A percentile compares a stretch with the other conserved stretches of the same genome.
These are phyloP conservation scores for Agriopis aurantiaria DNA, from an alignment of 2,888 invertebrate species.

Conservation along the genomic window DNA sequence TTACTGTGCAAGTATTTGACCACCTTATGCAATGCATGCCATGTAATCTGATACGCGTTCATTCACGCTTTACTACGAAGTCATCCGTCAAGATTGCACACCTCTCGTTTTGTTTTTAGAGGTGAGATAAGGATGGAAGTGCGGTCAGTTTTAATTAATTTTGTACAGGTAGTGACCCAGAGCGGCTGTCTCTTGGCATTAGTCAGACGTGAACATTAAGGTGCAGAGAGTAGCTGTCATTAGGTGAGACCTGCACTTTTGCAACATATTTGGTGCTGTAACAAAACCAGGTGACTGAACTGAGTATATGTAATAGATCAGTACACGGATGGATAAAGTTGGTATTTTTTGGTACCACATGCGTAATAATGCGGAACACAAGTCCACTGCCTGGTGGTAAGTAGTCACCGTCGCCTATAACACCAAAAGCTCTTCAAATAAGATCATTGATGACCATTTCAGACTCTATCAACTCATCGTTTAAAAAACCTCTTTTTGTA, in stretches of 20 bases:
- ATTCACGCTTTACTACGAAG: conserved; percentile 33
- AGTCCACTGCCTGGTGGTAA: too few relatives aligned
- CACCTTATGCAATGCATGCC: conserved; percentile 63
- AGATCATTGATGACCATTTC: neutral
- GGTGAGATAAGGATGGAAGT: conserved; percentile 34
- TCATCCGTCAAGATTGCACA: conserved; percentile 26
- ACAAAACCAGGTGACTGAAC: conserved; percentile 29
- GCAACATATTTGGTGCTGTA: conserved; percentile 36
- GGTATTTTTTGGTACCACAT: too few relatives aligned
- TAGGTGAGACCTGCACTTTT: conserved; percentile 46
- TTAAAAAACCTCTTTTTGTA: too few relatives aligned
- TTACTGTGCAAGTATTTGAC: conserved; percentile 59
- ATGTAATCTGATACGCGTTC: conserved; percentile 57
- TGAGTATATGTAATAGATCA: conserved; percentile 13
- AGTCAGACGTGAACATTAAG: conserved; percentile 60
- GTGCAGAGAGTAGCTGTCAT: conserved; percentile 52
- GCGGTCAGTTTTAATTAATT: conserved; percentile 44
- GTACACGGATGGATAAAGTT: neutral
- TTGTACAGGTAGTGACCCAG: conserved; percentile 47
- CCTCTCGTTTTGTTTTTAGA: conserved; percentile 36
- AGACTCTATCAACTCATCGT: too few relatives aligned
- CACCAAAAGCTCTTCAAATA: neutral
- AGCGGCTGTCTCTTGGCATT: conserved; percentile 63
- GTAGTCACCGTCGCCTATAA: too few relatives aligned
- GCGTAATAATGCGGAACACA: neutral